Evolutionary conservation across 2,888 invertebrate genomes (phyloP).

Genomic region (Bombylius discolor): DNA sequence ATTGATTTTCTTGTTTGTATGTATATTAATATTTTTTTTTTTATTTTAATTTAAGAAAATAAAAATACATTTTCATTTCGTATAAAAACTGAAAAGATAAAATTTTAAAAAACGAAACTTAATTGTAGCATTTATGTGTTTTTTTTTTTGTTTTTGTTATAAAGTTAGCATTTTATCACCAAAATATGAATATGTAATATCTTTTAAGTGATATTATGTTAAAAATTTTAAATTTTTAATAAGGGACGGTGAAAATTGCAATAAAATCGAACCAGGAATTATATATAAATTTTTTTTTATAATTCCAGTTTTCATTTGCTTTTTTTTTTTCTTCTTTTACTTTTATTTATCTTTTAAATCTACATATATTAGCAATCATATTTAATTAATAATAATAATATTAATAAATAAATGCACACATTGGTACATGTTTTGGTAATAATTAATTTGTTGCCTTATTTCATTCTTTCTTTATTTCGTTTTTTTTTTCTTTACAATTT

Average conservation of each 20-base stretch:
- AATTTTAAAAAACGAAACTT: no score
- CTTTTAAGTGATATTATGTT: no score
- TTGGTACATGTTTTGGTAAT: not conserved
- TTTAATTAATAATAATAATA: not conserved
- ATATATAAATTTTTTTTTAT: constrained; percentile 8
- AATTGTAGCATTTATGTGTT: no score
- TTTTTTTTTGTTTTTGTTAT: no score
- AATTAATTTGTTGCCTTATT: not conserved
- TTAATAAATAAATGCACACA: constrained; percentile 9
- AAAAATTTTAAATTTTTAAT: constrained; percentile 19
- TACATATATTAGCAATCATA: constrained; percentile 4
- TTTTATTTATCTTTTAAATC: constrained; percentile 3
- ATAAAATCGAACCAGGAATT: constrained; percentile 28
- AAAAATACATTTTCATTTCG: no score
- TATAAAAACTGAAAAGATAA: no score
- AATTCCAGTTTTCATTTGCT: not conserved
- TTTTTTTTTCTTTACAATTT: constrained; percentile 15
- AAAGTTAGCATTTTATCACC: no score
- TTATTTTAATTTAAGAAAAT: no score
- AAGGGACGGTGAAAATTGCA: constrained; percentile 37
- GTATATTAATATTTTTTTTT: no score
- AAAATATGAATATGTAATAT: no score
- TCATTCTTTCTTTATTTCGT: constrained; percentile 14
- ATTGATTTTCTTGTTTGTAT: no score
- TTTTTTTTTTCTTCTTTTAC: constrained; percentile 15